Conservation (phyloP, 2,888 invertebrate genomes). For the Penaeus monodon region DNA sequence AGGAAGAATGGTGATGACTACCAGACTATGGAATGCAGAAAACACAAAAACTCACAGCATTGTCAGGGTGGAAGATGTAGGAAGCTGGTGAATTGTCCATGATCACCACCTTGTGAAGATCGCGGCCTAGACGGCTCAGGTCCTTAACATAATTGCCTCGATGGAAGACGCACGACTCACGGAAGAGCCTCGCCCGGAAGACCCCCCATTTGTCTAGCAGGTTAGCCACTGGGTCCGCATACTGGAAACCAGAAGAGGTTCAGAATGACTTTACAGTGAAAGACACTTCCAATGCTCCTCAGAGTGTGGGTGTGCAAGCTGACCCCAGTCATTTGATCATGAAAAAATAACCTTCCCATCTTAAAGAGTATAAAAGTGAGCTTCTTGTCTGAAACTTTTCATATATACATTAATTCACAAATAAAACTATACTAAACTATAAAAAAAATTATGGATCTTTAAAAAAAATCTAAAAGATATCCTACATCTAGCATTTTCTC, state of each 20-base stretch:
- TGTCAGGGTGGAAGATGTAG: conserved; percentile 99
- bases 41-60: conserved; percentile 84
- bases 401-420: no score
- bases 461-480: no score
- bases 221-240: conserved; percentile 99
- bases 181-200: conserved; percentile 94
- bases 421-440: no score
- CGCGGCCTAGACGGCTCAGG: conserved; percentile 95
- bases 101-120: conserved; percentile 95
- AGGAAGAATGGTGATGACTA: background rate
- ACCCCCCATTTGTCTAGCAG: conserved; percentile 97
- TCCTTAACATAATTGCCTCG: conserved; percentile 98
- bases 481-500: no score
- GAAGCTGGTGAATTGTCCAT: conserved; percentile 99
- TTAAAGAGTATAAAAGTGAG: no score
- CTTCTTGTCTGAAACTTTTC: no score
- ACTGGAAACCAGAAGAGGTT: conserved; percentile 73
- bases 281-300: no score
- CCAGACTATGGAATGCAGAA: background rate
- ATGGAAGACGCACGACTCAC: conserved; percentile 99
- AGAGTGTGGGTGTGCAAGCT: no score
- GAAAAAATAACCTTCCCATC: no score
- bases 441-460: no score
- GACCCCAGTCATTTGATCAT: no score
- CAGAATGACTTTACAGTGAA: no score